phyloP scores from a whole-genome alignment of 2,888 invertebrate species.

The Cremastinae sp. region DNA sequence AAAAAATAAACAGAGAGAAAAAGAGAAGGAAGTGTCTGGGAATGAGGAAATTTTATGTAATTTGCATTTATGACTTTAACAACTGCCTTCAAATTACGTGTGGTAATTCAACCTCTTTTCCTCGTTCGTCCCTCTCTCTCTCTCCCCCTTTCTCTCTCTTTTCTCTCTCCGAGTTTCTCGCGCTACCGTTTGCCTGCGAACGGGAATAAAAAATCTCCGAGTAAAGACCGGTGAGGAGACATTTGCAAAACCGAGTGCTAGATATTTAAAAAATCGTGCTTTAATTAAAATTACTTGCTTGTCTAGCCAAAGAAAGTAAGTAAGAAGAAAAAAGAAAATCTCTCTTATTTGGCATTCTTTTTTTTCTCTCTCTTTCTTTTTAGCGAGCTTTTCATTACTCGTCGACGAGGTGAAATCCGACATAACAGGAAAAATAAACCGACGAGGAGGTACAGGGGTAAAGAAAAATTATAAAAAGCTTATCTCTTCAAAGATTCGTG shows the following conservation, averaged over 20 bases:
- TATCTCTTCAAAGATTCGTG: too few relatives aligned
- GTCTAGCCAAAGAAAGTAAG: conserved; percentile 64
- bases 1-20: conserved; percentile 9
- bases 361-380: conserved; percentile 75
- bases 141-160: conserved; percentile 1
- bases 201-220: conserved; percentile 15
- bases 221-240: conserved; percentile 40
- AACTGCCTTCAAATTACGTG: conserved; percentile 74
- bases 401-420: conserved; percentile 49
- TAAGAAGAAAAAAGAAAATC: conserved; percentile 4
- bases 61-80: conserved; percentile 77
- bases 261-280: conserved; percentile 66
- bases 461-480: too few relatives aligned
- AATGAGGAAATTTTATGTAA: conserved; percentile 75
- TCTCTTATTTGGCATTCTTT: too few relatives aligned
- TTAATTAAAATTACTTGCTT: conserved; percentile 79
- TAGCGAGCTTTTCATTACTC: conserved; percentile 78
- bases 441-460: conserved; percentile 47
- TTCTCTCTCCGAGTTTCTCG: background rate
- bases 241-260: conserved; percentile 50
- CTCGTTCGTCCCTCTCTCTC: conserved; percentile 50
- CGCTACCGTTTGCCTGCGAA: background rate
- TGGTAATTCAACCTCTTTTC: conserved; percentile 29
- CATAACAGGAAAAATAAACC: conserved; percentile 44
- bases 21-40: conserved; percentile 32